Conservation (phyloP, 2,797 vertebrate species). For the Pangasius macronema region DNA sequence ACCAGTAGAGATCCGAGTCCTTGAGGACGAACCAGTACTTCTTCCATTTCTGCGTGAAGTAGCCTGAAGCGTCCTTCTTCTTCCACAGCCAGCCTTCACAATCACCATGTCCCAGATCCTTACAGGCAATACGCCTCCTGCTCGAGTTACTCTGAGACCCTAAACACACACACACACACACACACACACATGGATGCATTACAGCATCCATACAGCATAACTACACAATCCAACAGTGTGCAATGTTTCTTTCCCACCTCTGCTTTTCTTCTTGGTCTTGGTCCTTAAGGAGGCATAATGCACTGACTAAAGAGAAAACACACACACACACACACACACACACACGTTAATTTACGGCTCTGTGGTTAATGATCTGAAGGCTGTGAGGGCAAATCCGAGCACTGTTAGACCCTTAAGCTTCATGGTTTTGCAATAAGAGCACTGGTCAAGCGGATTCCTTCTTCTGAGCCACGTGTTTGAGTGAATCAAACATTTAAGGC, state of each 20-base stretch:
- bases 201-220: background rate
- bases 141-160: slow-evolving; percentile 77
- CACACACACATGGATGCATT: background rate
- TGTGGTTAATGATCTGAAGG: background rate
- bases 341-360: background rate
- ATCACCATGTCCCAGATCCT: slow-evolving; percentile 79
- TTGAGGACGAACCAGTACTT: slow-evolving; percentile 85
- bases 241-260: slow-evolving; percentile 68
- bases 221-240: background rate
- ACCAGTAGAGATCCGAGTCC: slow-evolving; percentile 83
- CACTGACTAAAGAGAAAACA: slow-evolving; percentile 70
- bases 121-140: slow-evolving; percentile 77
- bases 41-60: slow-evolving; percentile 84
- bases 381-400: background rate
- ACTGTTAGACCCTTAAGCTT: background rate
- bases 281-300: slow-evolving; percentile 81
- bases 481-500: background rate
- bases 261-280: slow-evolving; percentile 81
- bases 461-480: background rate
- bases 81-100: slow-evolving; percentile 85
- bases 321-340: slow-evolving; percentile 10
- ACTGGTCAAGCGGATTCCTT: background rate
- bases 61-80: slow-evolving; percentile 80
- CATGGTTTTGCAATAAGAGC: background rate
- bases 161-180: slow-evolving; percentile 33